A percentile compares a stretch with the other conserved stretches of the same genome.
Evolutionary conservation across 2,113 vertebrate genomes (phyloP).

Genomic region (Thunnus maccoyii): DNA sequence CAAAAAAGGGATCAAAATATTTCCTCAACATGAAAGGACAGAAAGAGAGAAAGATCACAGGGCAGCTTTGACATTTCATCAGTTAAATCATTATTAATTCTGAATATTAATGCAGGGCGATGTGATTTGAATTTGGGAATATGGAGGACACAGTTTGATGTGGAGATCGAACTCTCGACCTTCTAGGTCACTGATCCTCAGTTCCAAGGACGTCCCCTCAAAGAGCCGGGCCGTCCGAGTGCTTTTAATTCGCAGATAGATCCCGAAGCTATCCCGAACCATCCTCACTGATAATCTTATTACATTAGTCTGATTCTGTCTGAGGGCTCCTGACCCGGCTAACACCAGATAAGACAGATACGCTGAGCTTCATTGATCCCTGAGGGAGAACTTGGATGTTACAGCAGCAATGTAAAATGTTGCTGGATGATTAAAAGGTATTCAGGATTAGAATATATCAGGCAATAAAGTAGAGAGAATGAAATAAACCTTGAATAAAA

Average conservation of each 20-base stretch:
- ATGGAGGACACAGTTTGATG: not conserved
- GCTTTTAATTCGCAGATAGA: constrained; percentile 22
- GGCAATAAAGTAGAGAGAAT: constrained; percentile 34
- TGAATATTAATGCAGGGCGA: constrained; percentile 16
- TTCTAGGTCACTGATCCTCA: not conserved
- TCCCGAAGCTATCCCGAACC: not conserved
- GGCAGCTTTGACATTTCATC: constrained; percentile 56
- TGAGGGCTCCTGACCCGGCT: constrained; percentile 24
- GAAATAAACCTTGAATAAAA: constrained; percentile 36
- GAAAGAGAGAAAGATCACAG: not conserved
- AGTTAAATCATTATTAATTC: constrained; percentile 46
- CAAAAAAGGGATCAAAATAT: not conserved
- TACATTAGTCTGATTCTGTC: constrained; percentile 17
- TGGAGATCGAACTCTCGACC: constrained; percentile 14
- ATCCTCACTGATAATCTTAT: constrained; percentile 40
- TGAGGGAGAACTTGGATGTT: not conserved
- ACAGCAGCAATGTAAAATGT: constrained; percentile 27
- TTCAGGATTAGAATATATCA: constrained; percentile 40
- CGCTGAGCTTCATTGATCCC: constrained; percentile 37
- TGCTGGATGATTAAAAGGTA: constrained; percentile 13
- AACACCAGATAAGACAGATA: constrained; percentile 32
- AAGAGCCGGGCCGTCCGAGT: not conserved
- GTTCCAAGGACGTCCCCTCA: constrained; percentile 36
- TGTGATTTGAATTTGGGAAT: constrained; percentile 5
- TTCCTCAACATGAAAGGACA: not conserved